Conservation (phyloP, 2,113 vertebrate genomes). For the Spheniscus mendiculus region DNA sequence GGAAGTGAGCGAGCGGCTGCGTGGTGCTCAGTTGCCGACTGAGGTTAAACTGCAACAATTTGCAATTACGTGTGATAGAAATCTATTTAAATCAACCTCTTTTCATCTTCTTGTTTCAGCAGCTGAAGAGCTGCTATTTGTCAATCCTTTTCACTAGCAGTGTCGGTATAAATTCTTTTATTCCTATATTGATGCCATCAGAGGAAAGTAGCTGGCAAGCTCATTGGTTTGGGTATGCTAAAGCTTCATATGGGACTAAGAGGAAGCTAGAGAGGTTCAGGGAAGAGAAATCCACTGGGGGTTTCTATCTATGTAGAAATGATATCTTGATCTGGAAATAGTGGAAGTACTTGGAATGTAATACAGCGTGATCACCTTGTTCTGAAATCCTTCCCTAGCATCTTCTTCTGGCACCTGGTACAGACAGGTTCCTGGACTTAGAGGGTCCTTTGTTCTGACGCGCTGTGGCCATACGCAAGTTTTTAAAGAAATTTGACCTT, state of each 20-base stretch:
- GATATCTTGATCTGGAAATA: background rate
- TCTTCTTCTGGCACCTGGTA: background rate
- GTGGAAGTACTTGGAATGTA: background rate
- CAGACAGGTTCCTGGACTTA: background rate
- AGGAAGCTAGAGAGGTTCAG: background rate
- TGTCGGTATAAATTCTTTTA: background rate
- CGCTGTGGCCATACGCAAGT: background rate
- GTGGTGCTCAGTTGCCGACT: too few species aligned
- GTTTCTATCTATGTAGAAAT: background rate
- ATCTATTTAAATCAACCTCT: conserved; percentile 40
- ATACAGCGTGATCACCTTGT: background rate
- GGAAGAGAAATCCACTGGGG: background rate
- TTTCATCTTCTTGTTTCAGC: background rate
- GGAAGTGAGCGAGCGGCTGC: too few species aligned
- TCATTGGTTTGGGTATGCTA: background rate
- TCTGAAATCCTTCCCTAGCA: background rate
- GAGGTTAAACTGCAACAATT: too few species aligned
- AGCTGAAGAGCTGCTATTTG: conserved; percentile 40
- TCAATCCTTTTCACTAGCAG: background rate
- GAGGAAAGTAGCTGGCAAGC: background rate
- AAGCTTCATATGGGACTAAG: background rate
- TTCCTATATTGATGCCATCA: background rate
- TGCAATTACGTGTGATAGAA: background rate
- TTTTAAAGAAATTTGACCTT: background rate
- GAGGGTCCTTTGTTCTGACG: background rate